Evolutionary conservation across 2,888 invertebrate species (phyloP), one percentile per base, ranked within the genome.

Genomic region (Drosophila nr. medialis): DNA sequence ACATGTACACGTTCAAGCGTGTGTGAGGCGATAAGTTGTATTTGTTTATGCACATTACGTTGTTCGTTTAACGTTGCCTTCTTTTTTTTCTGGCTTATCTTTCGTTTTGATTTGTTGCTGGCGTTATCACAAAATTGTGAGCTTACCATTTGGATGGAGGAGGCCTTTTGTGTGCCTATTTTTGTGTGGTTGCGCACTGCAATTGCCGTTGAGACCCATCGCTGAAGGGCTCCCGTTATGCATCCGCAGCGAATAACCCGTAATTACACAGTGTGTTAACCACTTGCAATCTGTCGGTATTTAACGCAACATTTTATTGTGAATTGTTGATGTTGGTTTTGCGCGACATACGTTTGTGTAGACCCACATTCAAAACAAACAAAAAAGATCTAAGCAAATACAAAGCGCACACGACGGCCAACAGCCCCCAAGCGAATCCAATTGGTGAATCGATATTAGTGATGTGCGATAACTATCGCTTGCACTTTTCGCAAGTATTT

Each of bases 101-200:
- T 56, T 24, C 30, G 10, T 60, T 50, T 60, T 54, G 38, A 10
- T 53, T 64, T 11, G 10, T 49, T 29, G 18, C 13, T 42, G 27
- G 18, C 42, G 36, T 64, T 77, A 79, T 78, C 71, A 59, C 24
- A 55, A 59, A 51, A 54, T 32, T 45, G 62, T 27, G 18, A 68
- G 79, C 80, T 81, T 55, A 85, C 88, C 75, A 79, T 75, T 85
- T 63, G 69, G 69, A 30, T 53, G 53, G 27, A 72, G 70, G 27
- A 70, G 63, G 21, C 74, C 75, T 67, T 64, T 60, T 8, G 53
- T 51, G 45, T 65, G 53, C 62, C 45, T 45, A 15, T 2, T 24
- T 45, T 48, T 42, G 15, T 59, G 53, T 49, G 63, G 72, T 72
- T 74, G 65, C 36, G 38, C 59, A 69, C 51, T 76, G 61, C 45